These are phyloP conservation scores for Lycopodina hypogea DNA, from an alignment of 37 sponge, comb jelly and placozoan species.

Conservation along the genomic window DNA sequence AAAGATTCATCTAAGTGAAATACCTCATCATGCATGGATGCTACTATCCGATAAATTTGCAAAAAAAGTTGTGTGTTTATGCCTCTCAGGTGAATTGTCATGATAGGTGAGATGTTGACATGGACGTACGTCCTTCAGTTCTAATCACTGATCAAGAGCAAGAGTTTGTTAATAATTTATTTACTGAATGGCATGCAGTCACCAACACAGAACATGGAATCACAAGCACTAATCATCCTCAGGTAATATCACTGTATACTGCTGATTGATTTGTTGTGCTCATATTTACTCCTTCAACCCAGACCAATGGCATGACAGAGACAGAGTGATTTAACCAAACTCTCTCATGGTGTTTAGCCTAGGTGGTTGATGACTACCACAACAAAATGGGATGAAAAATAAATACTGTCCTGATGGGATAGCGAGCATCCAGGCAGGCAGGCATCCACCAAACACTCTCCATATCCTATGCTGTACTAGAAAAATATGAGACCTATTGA, in stretches of 20 bases:
- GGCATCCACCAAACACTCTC: conserved; percentile 26
- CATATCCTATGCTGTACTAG: conserved; percentile 14
- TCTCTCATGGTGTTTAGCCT: conserved; percentile 16
- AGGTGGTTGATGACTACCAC: conserved; percentile 28
- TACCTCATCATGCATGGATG: too few relatives aligned
- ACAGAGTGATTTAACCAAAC: conserved; percentile 35
- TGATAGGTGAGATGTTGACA: not conserved
- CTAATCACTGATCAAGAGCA: not conserved
- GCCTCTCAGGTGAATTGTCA: too few relatives aligned
- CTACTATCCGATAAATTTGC: too few relatives aligned
- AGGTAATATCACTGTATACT: too few relatives aligned
- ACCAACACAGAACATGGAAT: too few relatives aligned
- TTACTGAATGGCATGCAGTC: too few relatives aligned
- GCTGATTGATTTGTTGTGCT: too few relatives aligned
- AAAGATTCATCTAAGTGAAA: too few relatives aligned
- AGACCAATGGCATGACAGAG: conserved; percentile 40
- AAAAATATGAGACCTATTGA: not conserved
- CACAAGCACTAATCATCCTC: too few relatives aligned
- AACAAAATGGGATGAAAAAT: conserved; percentile 9
- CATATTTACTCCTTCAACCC: too few relatives aligned
- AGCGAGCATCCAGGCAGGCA: conserved; percentile 28
- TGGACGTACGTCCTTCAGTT: not conserved
- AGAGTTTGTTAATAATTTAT: conserved; percentile 1
- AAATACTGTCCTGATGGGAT: conserved; percentile 23
- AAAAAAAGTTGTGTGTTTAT: too few relatives aligned